Evolutionary conservation across 2,888 invertebrate genomes (phyloP).

Genomic region (Dynastes maya): DNA sequence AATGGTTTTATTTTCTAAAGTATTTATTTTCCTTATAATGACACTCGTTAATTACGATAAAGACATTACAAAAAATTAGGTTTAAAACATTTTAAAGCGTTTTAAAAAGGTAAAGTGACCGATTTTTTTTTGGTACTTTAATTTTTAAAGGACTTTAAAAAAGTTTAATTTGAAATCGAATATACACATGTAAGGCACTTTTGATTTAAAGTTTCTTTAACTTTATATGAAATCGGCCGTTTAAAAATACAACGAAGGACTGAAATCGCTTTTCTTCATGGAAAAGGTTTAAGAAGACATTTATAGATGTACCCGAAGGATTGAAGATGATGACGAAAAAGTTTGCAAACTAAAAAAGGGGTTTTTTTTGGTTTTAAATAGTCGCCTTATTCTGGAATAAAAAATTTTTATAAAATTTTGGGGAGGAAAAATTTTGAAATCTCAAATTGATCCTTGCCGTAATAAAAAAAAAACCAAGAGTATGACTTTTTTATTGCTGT

Average conservation of each 20-base stretch:
- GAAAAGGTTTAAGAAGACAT: slow-evolving; percentile 1
- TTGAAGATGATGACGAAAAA: slow-evolving; percentile 57
- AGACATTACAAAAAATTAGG: too few relatives aligned
- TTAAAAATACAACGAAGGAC: slow-evolving; percentile 39
- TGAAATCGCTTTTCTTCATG: slow-evolving; percentile 11
- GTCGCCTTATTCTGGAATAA: slow-evolving; percentile 64
- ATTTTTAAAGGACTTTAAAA: too few relatives aligned
- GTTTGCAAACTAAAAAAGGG: slow-evolving; percentile 63
- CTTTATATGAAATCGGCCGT: slow-evolving; percentile 50
- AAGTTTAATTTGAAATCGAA: too few relatives aligned
- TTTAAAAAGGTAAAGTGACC: too few relatives aligned
- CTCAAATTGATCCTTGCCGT: slow-evolving; percentile 61
- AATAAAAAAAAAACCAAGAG: slow-evolving; percentile 51
- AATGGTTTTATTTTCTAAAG: too few relatives aligned
- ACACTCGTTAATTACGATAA: too few relatives aligned
- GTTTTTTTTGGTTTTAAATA: slow-evolving; percentile 66
- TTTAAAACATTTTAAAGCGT: too few relatives aligned
- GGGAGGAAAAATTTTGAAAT: slow-evolving; percentile 58
- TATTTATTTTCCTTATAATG: too few relatives aligned
- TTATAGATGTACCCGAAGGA: slow-evolving; percentile 63
- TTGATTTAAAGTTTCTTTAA: too few relatives aligned
- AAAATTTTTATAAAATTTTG: too few relatives aligned
- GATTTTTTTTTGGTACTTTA: too few relatives aligned
- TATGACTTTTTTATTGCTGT: slow-evolving; percentile 59
- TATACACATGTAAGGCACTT: too few relatives aligned